These are phyloP conservation scores for Pseudanteris insignis DNA, from an alignment of 2,888 invertebrate species.

Conservation along the genomic window DNA sequence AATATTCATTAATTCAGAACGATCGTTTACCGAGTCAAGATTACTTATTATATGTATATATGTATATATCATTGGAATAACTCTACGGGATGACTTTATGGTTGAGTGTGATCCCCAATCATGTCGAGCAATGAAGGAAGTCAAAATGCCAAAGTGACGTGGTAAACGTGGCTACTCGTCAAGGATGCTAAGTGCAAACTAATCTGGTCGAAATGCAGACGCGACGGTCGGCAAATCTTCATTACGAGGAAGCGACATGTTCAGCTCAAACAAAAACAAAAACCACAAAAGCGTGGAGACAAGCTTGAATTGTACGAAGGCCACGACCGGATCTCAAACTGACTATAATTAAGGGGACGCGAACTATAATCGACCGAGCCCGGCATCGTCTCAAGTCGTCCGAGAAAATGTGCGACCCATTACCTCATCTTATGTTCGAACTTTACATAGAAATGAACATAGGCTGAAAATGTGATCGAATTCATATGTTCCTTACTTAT, in stretches of 20 bases:
- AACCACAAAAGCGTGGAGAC: conserved; percentile 28
- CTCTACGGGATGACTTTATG: conserved; percentile 6
- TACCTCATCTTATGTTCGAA: too few species aligned
- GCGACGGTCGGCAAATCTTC: conserved; percentile 35
- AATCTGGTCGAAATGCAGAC: conserved; percentile 33
- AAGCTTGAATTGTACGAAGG: conserved; percentile 45
- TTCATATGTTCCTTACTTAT: too few species aligned
- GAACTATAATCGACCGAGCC: conserved; percentile 26
- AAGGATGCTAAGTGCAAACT: conserved; percentile 40
- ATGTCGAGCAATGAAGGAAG: conserved; percentile 17
- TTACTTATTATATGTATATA: conserved; percentile 6
- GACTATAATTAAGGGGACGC: conserved; percentile 43
- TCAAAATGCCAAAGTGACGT: conserved; percentile 18
- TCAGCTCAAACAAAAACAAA: conserved; percentile 25
- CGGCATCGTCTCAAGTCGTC: conserved; percentile 1
- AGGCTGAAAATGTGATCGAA: too few species aligned
- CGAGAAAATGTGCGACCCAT: too few species aligned
- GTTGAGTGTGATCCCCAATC: conserved; percentile 15
- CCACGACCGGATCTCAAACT: conserved; percentile 43
- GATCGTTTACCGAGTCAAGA: too few species aligned
- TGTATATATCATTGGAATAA: conserved; percentile 6
- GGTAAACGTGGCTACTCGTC: conserved; percentile 21
- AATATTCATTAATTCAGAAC: too few species aligned
- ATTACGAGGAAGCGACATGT: conserved; percentile 45
- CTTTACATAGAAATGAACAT: too few species aligned